Percentiles rank a stretch among this genome's conserved stretches.
Evolutionary conservation across 2,113 vertebrate species (phyloP).

Genomic region (Ovis canadensis): DNA sequence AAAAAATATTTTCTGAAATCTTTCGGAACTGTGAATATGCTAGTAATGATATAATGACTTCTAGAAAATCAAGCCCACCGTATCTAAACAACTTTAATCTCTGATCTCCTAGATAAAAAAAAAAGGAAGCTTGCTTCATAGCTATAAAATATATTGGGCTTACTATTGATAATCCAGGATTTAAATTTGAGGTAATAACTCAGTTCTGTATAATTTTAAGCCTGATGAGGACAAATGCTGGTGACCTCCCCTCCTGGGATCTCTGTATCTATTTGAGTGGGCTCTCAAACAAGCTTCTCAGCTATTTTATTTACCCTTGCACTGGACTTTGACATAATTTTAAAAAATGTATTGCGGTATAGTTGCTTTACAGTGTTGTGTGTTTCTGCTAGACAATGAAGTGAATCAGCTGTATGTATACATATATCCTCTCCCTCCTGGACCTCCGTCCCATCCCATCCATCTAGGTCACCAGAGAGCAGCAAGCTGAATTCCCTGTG

Average conservation of each 20-base stretch:
- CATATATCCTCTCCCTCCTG: background rate
- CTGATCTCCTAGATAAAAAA: background rate
- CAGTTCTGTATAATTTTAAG: background rate
- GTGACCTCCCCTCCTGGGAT: background rate
- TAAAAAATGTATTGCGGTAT: background rate
- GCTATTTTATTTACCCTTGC: background rate
- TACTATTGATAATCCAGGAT: slow-evolving; percentile 36
- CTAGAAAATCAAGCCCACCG: background rate
- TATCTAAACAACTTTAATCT: background rate
- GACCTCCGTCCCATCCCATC: background rate
- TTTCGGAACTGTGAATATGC: background rate
- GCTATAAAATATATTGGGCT: slow-evolving; percentile 38
- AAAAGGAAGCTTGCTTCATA: background rate
- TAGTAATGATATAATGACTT: background rate
- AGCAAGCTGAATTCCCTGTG: background rate
- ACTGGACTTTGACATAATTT: background rate
- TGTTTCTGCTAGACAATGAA: background rate
- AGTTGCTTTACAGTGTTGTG: background rate
- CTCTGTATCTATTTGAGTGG: background rate
- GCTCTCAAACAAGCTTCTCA: background rate
- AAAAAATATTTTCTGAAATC: background rate
- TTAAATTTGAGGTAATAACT: background rate
- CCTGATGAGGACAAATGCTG: background rate
- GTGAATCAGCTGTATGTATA: background rate
- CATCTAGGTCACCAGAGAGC: background rate